Conservation (phyloP, 2,888 invertebrate species). For the Stenchaetothrips biformis region DNA sequence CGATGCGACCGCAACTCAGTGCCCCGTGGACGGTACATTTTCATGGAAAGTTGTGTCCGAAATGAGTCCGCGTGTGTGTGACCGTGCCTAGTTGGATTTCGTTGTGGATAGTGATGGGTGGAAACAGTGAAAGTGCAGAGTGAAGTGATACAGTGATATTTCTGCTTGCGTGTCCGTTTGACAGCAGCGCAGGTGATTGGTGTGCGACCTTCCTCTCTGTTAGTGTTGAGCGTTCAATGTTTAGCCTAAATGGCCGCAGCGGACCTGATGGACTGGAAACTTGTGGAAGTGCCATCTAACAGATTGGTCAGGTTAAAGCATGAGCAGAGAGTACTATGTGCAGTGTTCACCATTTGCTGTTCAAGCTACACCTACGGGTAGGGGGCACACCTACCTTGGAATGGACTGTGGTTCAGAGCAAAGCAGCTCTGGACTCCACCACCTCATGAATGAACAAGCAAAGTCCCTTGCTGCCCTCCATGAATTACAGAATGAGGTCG, state of each 20-base stretch:
- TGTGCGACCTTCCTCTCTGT: background rate
- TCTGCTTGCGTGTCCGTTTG: conserved; percentile 20
- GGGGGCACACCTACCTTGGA: conserved; percentile 17
- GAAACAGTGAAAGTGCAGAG: background rate
- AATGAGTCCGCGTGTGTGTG: background rate
- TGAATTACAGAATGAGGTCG: conserved; percentile 91
- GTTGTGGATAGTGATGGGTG: no score
- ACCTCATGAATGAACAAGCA: conserved; percentile 81
- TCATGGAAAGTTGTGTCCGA: background rate
- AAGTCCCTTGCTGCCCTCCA: conserved; percentile 80
- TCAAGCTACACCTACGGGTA: conserved; percentile 18
- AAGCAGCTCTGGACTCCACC: conserved; percentile 51
- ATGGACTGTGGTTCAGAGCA: conserved; percentile 13
- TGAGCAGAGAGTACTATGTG: conserved; percentile 21
- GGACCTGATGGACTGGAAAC: conserved; percentile 15
- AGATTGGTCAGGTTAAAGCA: conserved; percentile 23
- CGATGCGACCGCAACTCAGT: background rate
- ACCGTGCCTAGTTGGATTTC: background rate
- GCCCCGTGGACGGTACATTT: background rate
- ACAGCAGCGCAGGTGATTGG: conserved; percentile 11
- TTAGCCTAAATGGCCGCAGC: background rate
- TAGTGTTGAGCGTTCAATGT: background rate
- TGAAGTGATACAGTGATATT: conserved; percentile 3
- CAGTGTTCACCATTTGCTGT: conserved; percentile 24
- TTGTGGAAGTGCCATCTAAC: conserved; percentile 15